These are phyloP conservation scores for Diplogasteroides magnus DNA, from an alignment of 1,140 invertebrate genomes.

Conservation along the genomic window DNA sequence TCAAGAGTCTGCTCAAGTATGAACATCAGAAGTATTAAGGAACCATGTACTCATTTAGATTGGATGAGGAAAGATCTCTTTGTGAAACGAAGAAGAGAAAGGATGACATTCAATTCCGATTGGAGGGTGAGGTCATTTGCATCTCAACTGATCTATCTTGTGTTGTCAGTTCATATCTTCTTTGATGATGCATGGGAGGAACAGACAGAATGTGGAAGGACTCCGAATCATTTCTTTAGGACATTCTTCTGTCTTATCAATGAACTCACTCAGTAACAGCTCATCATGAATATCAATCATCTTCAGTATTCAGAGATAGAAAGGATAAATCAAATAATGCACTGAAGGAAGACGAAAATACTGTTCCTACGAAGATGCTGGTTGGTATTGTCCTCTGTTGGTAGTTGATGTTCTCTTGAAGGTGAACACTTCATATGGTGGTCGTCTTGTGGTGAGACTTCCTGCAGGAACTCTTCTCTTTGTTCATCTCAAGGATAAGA, in stretches of 20 bases:
- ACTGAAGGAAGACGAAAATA: slow-evolving; percentile 28
- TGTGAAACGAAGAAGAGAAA: slow-evolving; percentile 80
- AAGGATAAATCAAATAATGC: neutral
- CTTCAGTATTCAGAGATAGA: no score
- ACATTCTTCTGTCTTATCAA: slow-evolving; percentile 82
- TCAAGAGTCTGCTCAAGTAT: slow-evolving; percentile 58
- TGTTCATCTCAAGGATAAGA: slow-evolving; percentile 59
- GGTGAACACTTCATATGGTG: slow-evolving; percentile 59
- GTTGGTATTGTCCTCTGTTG: neutral
- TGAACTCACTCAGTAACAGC: slow-evolving; percentile 77
- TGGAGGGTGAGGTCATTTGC: slow-evolving; percentile 32
- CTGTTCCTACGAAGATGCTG: slow-evolving; percentile 51
- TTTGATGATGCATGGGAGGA: slow-evolving; percentile 96
- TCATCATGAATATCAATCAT: no score
- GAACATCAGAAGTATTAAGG: neutral
- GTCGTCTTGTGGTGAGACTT: slow-evolving; percentile 56
- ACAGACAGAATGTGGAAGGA: slow-evolving; percentile 68
- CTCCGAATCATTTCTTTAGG: slow-evolving; percentile 86
- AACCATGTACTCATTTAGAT: slow-evolving; percentile 58
- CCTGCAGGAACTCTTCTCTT: slow-evolving; percentile 58
- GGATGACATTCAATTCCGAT: slow-evolving; percentile 64
- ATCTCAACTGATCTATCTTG: slow-evolving; percentile 4
- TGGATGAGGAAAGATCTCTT: slow-evolving; percentile 89
- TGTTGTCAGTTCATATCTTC: slow-evolving; percentile 85
- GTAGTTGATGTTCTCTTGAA: neutral